Percentiles rank a stretch among this genome's conserved stretches.
Conservation (phyloP, 53 echinoderm and acorn worm genomes). For the Stichopus horrens region DNA sequence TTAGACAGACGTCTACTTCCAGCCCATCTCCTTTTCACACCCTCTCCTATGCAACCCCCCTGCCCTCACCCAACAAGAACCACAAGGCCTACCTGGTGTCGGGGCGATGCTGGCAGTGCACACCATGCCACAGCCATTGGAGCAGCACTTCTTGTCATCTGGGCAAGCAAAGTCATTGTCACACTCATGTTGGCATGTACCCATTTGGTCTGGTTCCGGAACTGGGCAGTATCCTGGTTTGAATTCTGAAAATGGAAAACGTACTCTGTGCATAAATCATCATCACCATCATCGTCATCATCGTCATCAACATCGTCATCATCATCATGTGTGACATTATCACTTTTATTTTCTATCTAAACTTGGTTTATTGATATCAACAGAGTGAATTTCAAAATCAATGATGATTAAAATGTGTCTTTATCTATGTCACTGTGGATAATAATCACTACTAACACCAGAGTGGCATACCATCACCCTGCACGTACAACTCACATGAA, state of each 20-base stretch:
- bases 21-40: neutral
- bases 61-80: neutral
- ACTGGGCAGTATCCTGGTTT: conserved; percentile 50
- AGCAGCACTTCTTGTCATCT: conserved; percentile 59
- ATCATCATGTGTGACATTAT: no score
- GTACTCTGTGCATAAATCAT: no score
- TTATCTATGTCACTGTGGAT: no score
- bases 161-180: conserved; percentile 43
- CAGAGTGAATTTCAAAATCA: no score
- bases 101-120: conserved; percentile 35
- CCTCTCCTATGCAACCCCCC: neutral
- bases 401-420: no score
- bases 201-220: conserved; percentile 37
- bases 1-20: neutral
- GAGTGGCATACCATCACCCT: no score
- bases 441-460: no score
- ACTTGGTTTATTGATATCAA: no score
- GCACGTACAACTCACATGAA: no score
- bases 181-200: conserved; percentile 50
- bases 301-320: no score
- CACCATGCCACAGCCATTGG: conserved; percentile 67
- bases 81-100: neutral
- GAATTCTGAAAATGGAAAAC: conserved; percentile 20
- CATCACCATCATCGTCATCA: no score
- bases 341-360: no score